Evolutionary conservation across 2,113 vertebrate species (phyloP).

Genomic region (Rafetus swinhoei): DNA sequence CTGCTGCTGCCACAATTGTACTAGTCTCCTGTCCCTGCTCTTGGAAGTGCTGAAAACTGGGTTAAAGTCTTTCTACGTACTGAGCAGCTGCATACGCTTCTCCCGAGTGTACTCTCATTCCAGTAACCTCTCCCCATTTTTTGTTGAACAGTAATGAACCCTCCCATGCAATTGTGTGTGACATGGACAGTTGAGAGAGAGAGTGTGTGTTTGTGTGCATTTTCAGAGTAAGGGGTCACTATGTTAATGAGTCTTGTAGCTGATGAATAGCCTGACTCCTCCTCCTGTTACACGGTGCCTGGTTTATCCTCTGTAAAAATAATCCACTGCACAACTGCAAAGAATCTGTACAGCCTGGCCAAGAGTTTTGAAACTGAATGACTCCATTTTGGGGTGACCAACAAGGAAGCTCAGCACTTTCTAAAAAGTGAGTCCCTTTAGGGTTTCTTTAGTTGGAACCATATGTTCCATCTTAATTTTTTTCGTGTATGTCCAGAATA

Average conservation of each 20-base stretch:
- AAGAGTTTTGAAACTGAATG: not conserved
- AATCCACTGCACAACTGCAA: not conserved
- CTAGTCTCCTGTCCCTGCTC: not conserved
- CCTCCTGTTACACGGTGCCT: not conserved
- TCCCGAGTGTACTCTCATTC: not conserved
- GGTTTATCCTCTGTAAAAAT: not conserved
- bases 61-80: fast-evolving
- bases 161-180: not conserved
- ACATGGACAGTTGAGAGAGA: not conserved
- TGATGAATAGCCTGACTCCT: not conserved
- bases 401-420: not conserved
- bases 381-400: not conserved
- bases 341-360: not conserved
- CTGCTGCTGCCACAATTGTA: fast-evolving
- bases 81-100: not conserved
- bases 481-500: no score
- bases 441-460: not conserved
- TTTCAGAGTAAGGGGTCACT: not conserved
- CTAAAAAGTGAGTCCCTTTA: not conserved
- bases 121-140: not conserved
- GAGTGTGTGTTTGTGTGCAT: not conserved
- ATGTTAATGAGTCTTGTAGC: not conserved
- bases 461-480: no score
- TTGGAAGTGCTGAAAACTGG: not conserved
- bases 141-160: not conserved